phyloP scores from a whole-genome alignment of 2,888 invertebrate species.

The Parasteatoda lunata region DNA sequence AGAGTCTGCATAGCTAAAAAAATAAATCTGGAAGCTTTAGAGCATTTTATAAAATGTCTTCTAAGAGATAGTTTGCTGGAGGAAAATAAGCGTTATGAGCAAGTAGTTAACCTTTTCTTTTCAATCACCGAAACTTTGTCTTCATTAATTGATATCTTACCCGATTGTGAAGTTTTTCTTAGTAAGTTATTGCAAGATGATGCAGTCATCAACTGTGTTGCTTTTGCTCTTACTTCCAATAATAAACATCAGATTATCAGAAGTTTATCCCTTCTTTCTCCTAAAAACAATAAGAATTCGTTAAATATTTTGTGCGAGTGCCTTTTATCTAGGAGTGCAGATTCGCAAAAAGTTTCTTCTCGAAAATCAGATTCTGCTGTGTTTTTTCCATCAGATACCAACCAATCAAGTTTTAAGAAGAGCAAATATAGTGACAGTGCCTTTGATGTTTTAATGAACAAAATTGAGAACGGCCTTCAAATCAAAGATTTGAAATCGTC shows the following conservation, averaged over 20 bases:
- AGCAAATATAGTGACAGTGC: slow-evolving; percentile 12
- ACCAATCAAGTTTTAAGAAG: neutral
- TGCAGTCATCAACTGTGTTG: slow-evolving; percentile 25
- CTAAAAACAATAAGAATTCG: slow-evolving; percentile 1
- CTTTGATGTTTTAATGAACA: slow-evolving; percentile 37
- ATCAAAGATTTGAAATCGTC: slow-evolving; percentile 59
- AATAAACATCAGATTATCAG: slow-evolving; percentile 23
- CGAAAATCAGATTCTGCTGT: slow-evolving; percentile 20
- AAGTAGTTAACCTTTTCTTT: slow-evolving; percentile 33
- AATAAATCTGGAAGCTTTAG: slow-evolving; percentile 17
- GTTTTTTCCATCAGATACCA: neutral
- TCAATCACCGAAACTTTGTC: slow-evolving; percentile 33
- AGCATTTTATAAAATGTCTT: slow-evolving; percentile 22
- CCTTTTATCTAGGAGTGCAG: slow-evolving; percentile 15
- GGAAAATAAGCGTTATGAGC: slow-evolving; percentile 5
- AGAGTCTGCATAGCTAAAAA: slow-evolving; percentile 25
- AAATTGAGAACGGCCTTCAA: slow-evolving; percentile 55
- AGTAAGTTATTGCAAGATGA: slow-evolving; percentile 15
- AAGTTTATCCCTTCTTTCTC: slow-evolving; percentile 32
- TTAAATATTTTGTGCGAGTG: slow-evolving; percentile 41
- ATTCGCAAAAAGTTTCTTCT: slow-evolving; percentile 4
- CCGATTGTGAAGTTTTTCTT: slow-evolving; percentile 14
- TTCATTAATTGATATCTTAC: neutral
- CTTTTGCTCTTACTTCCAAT: slow-evolving; percentile 39
- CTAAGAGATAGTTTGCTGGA: slow-evolving; percentile 21